Evolutionary conservation across 2,797 vertebrate species (phyloP).

Genomic region (Gymnopithys bicolor): DNA sequence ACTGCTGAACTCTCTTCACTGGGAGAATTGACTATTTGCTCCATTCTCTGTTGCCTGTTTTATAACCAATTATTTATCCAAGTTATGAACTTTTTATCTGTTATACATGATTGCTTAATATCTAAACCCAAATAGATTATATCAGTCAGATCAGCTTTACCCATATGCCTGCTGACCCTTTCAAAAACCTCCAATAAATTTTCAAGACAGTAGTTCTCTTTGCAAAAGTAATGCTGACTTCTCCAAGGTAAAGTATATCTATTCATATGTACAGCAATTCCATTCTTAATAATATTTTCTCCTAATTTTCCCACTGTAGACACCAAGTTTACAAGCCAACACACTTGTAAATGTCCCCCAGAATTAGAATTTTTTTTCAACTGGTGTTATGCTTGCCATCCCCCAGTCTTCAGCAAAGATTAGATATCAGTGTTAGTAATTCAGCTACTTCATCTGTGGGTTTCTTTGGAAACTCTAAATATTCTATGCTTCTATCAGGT

Average conservation of each 20-base stretch:
- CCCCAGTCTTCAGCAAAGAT: neutral
- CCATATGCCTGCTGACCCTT: neutral
- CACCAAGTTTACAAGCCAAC: neutral
- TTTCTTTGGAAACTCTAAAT: neutral
- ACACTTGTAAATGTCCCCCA: neutral
- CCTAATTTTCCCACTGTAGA: neutral
- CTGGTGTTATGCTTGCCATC: neutral
- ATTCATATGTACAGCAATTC: neutral
- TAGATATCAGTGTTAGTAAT: neutral
- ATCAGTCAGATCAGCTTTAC: neutral
- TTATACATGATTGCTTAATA: neutral
- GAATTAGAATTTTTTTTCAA: neutral
- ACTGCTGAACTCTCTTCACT: neutral
- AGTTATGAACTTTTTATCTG: neutral
- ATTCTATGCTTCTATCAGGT: neutral
- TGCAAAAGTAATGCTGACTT: neutral
- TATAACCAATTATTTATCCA: neutral
- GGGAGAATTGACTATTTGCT: neutral
- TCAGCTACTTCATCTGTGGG: neutral
- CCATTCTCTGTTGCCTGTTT: neutral
- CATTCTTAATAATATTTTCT: neutral
- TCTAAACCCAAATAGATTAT: conserved; percentile 8
- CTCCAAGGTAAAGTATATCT: neutral
- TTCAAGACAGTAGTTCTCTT: neutral
- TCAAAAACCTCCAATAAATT: neutral